Base-by-base conservation (phyloP, 2,888 invertebrate genomes). In the Myopa testacea region DNA sequence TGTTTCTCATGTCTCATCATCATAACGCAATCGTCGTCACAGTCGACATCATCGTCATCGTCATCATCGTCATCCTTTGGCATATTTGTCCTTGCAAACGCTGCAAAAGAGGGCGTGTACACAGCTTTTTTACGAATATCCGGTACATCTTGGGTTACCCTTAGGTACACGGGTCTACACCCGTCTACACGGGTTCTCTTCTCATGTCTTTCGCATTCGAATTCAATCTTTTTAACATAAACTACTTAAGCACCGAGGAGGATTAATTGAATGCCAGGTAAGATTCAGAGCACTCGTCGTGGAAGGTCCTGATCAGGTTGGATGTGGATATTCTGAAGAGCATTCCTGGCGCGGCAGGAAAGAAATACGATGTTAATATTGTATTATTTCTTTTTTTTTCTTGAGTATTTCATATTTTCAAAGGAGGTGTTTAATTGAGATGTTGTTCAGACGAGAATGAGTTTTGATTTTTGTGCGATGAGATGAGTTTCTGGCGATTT, bases 81-180 rank as follows among this genome's bases (percentile, higher is more conserved):
- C 63, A 12, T 26, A 14, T 45, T 63, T 65, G 65, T 65, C 63
- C 63, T 63, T 52, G 19, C 34, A 37, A 74, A 74, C 34, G 37
- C 10, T 10, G 65, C 60, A 65, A 38, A 65, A 65, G 65, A 12
- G 34, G 74, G 74, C 74, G 74, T 63, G 16, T 19, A 65, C 74
- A n/a, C 60, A 8, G 26, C 26, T 63, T 74, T 74, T 74, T 74
- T 74, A 62, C 12, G 63, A 19, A 63, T 58, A 63, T 74, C 74
- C 74, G 74, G 63, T 38, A 63, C 37, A 26, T 74, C 74, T 74
- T 50, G 8, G 65, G 52, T 74, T 74, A 50, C 74, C 65, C 63
- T 12, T 70, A n/a, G 62, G 14, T 8, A 19, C 69, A n/a, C n/a
- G n/a, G n/a, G n/a, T n/a, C n/a, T n/a, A 60, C 16, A 1, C 16